Conservation (phyloP, 2,113 vertebrate genomes). For the Microtus pennsylvanicus region DNA sequence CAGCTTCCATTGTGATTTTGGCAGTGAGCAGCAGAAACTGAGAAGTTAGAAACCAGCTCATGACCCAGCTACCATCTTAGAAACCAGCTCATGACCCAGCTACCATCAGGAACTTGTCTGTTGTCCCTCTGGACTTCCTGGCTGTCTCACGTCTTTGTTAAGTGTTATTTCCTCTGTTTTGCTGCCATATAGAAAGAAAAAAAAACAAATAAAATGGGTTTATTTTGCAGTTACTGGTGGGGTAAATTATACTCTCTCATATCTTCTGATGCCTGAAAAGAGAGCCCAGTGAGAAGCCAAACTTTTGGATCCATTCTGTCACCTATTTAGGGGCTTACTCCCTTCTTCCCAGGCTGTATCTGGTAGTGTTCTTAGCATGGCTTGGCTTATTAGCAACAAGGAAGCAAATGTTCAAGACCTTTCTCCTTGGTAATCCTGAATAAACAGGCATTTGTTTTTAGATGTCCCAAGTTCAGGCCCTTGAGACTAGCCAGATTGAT, state of each 20-base stretch:
- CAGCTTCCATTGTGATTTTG: neutral
- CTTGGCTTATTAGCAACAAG: neutral
- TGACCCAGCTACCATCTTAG: neutral
- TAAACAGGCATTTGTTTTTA: constrained; percentile 60
- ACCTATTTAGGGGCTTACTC: neutral
- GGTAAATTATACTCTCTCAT: neutral
- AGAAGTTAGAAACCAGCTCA: neutral
- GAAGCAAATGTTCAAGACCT: constrained; percentile 51
- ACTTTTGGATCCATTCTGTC: neutral
- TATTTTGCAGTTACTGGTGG: neutral
- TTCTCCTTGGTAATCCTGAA: constrained; percentile 27
- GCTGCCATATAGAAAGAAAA: constrained; percentile 27
- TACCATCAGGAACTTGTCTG: neutral
- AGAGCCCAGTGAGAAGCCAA: neutral
- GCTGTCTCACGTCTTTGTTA: neutral
- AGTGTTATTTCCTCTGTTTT: neutral
- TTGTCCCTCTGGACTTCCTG: neutral
- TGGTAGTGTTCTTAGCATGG: neutral
- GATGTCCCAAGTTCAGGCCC: constrained; percentile 15
- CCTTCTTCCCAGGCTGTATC: neutral
- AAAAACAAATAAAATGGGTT: constrained; percentile 7
- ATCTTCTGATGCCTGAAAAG: neutral
- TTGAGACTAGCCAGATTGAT: neutral
- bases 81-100: neutral
- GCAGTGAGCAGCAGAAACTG: neutral